Evolutionary conservation across 1,140 invertebrate genomes (phyloP), one percentile per base, ranked within the genome.

Genomic region (Tribolium castaneum): DNA sequence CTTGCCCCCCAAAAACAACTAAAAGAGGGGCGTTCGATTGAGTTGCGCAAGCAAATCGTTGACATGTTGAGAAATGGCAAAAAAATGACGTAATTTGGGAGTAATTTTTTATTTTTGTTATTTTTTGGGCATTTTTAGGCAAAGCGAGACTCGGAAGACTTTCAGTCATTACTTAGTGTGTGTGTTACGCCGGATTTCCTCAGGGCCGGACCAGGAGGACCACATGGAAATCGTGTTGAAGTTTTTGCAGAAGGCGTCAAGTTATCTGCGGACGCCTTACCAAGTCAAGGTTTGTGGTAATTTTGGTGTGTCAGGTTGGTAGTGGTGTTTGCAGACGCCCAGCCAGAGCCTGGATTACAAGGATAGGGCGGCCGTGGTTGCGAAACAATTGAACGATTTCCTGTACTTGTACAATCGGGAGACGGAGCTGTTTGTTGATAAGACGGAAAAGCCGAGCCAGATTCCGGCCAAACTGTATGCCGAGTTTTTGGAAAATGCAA

Each of bases 381-480:
- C 96, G 0, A 97, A 97, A 87, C 94, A 97, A 84, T 89, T 98
- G n/a, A 95, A 94, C 81, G 96, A 98, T 87, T 98, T 97, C 88
- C 90, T 97, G 62, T 94, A 96, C 87, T 89, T 95, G 74, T 98
- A 97, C 87, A 95, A 95, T 85, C 90, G 93, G 83, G 96, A 96
- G 87, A 95, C 94, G 0, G 94, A 96, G 79, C 85, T 93, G 25
- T 94, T 92, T 82, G 88, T 91, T 22, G 92, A 94, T 85, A 90
- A 91, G 19, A 90, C 91, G 78, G 92, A 93, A 83, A 88, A 89
- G 80, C 89, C 90, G 59, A 88, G 88, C 77, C 90, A 90, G 77
- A 88, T 92, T 76, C 90, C 91, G 7, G 89, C 88, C 62, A 88
- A 88, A 79, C 83, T 91, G 54, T 92, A 91, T 81, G 87, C 88